Conservation (phyloP, 2,888 invertebrate species). For the Anodontia alba region DNA sequence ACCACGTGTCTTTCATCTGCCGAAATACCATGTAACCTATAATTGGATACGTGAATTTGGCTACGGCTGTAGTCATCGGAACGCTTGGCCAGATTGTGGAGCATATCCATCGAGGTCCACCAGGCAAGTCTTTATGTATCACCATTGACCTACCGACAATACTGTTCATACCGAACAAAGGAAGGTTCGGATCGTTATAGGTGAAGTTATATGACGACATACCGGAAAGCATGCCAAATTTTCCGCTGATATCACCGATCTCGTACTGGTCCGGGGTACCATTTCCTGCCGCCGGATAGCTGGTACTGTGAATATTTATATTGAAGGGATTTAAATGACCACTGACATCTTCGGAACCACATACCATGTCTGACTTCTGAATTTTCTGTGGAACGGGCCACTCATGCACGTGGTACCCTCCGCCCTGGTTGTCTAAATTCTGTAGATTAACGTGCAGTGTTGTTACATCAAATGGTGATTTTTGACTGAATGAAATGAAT, state of each 20-base stretch:
- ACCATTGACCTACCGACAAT: constrained; percentile 92
- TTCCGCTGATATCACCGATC: constrained; percentile 95
- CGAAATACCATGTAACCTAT: constrained; percentile 93
- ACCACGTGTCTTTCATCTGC: constrained; percentile 90
- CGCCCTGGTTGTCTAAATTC: constrained; percentile 82
- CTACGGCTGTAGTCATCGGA: constrained; percentile 89
- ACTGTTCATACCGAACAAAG: constrained; percentile 92
- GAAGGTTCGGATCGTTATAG: constrained; percentile 93
- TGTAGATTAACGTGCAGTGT: constrained; percentile 86
- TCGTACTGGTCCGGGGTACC: constrained; percentile 96
- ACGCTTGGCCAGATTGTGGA: constrained; percentile 84
- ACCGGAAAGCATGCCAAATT: constrained; percentile 91
- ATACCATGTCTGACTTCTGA: constrained; percentile 67
- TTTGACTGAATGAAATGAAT: constrained; percentile 91
- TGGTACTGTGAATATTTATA: constrained; percentile 85
- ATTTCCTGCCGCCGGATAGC: constrained; percentile 83
- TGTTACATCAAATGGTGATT: constrained; percentile 91
- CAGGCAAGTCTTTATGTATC: constrained; percentile 87
- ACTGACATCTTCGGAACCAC: constrained; percentile 88
- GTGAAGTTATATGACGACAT: constrained; percentile 85
- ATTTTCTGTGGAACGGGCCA: constrained; percentile 84
- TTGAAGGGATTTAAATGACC: constrained; percentile 91
- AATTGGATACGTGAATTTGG: constrained; percentile 93
- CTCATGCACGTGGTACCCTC: constrained; percentile 85
- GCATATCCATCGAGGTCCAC: constrained; percentile 84